Conservation (phyloP, 2,797 vertebrate species). For the Sarcoramphus papa region DNA sequence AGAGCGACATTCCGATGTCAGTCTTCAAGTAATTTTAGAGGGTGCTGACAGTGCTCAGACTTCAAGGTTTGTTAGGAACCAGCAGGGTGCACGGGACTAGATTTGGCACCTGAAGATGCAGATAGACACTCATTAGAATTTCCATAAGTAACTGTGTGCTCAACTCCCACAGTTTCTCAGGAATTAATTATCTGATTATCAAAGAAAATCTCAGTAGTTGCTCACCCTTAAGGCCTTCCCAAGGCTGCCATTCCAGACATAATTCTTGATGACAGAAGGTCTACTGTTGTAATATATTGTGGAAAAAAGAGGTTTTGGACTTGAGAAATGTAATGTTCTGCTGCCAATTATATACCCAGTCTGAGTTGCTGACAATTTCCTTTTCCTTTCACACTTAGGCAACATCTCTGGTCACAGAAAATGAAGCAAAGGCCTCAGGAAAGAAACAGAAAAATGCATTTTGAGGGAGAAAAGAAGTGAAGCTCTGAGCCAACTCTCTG, state of each 20-base stretch:
- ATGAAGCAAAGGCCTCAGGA: not conserved
- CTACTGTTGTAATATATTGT: not conserved
- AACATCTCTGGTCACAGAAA: conserved; percentile 13
- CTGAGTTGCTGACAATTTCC: not conserved
- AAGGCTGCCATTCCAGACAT: not conserved
- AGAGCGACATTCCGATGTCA: not conserved
- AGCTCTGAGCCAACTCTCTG: not conserved
- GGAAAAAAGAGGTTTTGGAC: not conserved
- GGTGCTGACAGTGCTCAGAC: not conserved
- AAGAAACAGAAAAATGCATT: not conserved
- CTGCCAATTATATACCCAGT: not conserved
- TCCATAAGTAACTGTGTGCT: not conserved
- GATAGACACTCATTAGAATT: not conserved
- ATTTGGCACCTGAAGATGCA: not conserved
- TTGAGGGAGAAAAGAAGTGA: not conserved
- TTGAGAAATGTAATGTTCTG: not conserved
- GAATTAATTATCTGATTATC: not conserved
- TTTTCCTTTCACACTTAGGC: conserved; percentile 17
- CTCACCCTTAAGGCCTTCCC: not conserved
- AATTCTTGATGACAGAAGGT: not conserved
- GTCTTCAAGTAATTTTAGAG: not conserved
- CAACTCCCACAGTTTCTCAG: not conserved
- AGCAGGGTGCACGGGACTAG: not conserved
- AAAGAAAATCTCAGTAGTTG: not conserved
- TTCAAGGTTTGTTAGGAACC: not conserved